phyloP scores from a whole-genome alignment of 2,888 invertebrate genomes.

The Andrena camellia region DNA sequence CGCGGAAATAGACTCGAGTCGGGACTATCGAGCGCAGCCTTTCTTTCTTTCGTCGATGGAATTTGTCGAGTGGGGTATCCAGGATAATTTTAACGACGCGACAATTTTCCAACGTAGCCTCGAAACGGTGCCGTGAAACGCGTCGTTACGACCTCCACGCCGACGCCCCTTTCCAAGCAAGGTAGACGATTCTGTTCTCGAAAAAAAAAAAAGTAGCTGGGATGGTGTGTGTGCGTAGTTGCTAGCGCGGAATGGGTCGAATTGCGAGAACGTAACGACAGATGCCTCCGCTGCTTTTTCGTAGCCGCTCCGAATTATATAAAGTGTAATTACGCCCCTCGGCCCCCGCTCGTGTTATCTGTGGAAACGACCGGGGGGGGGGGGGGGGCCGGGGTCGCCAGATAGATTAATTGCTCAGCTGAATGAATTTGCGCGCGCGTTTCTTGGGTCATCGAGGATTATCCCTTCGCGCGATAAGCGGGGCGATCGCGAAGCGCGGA shows the following conservation, averaged over 20 bases:
- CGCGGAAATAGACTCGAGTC: neutral
- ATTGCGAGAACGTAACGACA: no score
- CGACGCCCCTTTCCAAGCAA: no score
- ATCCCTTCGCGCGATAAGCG: conserved; percentile 53
- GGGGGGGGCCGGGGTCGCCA: conserved; percentile 7
- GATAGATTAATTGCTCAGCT: conserved; percentile 28
- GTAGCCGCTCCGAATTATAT: conserved; percentile 41
- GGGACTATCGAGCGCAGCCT: neutral
- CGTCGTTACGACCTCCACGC: neutral
- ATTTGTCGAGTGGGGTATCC: neutral
- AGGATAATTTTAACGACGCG: neutral
- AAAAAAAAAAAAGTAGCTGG: no score
- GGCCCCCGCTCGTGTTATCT: conserved; percentile 12
- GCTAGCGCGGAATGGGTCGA: no score
- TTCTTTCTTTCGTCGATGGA: no score
- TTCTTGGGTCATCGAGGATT: conserved; percentile 55
- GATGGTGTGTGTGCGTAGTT: no score
- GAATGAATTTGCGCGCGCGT: conserved; percentile 45
- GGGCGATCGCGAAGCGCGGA: conserved; percentile 4
- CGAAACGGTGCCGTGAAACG: neutral
- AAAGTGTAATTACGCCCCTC: conserved; percentile 28
- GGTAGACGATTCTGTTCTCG: no score
- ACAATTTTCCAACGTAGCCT: neutral
- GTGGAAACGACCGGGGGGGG: conserved; percentile 20
- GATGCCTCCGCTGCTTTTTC: neutral